Conservation (phyloP, 2,113 vertebrate genomes). For the Herpetotheres cachinnans region DNA sequence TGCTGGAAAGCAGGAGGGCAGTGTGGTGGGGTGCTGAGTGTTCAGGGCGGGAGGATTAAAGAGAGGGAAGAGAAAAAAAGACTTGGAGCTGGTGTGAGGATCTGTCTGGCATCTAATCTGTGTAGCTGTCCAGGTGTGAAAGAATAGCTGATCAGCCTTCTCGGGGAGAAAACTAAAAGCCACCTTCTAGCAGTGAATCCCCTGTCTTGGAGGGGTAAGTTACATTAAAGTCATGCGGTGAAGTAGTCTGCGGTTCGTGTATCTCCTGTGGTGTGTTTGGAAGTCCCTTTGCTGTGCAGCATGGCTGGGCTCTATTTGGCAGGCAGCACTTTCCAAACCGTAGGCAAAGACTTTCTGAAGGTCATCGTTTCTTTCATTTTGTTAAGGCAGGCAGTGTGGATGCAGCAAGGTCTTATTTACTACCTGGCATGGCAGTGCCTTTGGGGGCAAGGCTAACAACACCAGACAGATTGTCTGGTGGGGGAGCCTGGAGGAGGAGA, state of each 20-base stretch:
- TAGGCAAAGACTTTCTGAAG: slow-evolving; percentile 26
- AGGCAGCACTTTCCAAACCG: not conserved
- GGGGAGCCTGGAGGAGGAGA: not conserved
- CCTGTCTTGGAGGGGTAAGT: not conserved
- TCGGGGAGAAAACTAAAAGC: not conserved
- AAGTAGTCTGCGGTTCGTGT: not conserved
- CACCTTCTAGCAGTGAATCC: not conserved
- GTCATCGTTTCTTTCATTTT: slow-evolving; percentile 9
- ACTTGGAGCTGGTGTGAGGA: not conserved
- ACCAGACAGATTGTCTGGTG: slow-evolving; percentile 35
- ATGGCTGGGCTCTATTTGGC: not conserved
- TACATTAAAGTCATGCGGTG: not conserved
- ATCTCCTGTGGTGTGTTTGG: not conserved
- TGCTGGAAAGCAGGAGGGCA: not conserved
- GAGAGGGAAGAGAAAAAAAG: not conserved
- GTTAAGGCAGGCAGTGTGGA: slow-evolving; percentile 25
- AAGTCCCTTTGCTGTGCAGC: not conserved
- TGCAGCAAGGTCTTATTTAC: slow-evolving; percentile 58
- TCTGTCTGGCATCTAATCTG: not conserved
- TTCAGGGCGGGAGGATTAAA: not conserved
- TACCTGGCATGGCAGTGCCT: not conserved
- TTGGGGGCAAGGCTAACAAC: slow-evolving; percentile 47
- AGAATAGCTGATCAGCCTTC: not conserved
- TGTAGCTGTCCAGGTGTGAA: not conserved
- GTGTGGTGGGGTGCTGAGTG: not conserved